Percentiles rank a stretch among this genome's conserved stretches.
These are phyloP conservation scores for Pteruthius melanotis DNA, from an alignment of 2,113 vertebrate genomes.

Conservation along the genomic window DNA sequence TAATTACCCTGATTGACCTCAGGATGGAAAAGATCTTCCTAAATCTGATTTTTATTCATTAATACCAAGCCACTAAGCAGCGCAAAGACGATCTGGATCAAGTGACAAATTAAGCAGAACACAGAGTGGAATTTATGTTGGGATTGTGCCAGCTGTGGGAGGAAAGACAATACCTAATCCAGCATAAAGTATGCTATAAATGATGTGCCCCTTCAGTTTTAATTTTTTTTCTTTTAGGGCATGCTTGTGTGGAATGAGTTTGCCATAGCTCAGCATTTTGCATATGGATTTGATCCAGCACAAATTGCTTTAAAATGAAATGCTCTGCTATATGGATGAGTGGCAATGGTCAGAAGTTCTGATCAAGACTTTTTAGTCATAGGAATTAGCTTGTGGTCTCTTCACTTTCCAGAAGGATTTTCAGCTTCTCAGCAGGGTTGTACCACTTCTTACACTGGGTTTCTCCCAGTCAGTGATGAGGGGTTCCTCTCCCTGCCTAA, in stretches of 20 bases:
- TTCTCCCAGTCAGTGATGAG: not conserved
- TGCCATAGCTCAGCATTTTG: not conserved
- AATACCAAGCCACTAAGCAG: constrained; percentile 19
- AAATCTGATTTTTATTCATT: constrained; percentile 26
- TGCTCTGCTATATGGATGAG: not conserved
- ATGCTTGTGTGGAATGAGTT: not conserved
- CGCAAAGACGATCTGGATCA: constrained; percentile 20
- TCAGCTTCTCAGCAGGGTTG: not conserved
- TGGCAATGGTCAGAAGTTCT: not conserved
- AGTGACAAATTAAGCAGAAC: constrained; percentile 34
- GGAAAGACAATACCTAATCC: not conserved
- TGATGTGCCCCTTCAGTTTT: not conserved
- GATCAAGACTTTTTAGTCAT: not conserved
- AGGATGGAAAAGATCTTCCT: constrained; percentile 6
- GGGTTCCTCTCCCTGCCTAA: not conserved
- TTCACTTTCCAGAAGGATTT: not conserved
- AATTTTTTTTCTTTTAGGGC: not conserved
- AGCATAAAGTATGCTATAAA: not conserved
- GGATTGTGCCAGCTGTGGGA: not conserved
- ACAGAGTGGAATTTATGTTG: not conserved
- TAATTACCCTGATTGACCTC: constrained; percentile 22
- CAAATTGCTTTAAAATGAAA: not conserved
- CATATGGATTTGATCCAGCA: not conserved
- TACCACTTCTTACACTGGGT: not conserved
- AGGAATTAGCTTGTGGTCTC: not conserved